These are phyloP conservation scores for Tanypteryx hageni DNA, from an alignment of 2,888 invertebrate species.

Conservation along the genomic window DNA sequence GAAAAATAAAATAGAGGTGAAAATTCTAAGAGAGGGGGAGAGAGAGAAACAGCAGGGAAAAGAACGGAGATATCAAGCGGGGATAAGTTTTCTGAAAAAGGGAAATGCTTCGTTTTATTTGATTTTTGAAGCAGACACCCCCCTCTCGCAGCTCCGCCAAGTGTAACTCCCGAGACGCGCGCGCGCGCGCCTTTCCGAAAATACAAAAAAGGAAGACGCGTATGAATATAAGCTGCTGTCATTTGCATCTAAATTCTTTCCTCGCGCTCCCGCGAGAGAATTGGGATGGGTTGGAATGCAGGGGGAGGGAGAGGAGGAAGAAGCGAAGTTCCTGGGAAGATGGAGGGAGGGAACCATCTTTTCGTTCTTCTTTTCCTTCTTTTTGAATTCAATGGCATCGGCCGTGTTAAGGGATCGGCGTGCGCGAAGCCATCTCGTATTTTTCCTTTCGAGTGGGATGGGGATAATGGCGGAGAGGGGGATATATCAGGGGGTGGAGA, in stretches of 20 bases:
- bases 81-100: background rate
- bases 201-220: background rate
- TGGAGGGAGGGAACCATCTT: background rate
- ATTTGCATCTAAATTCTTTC: conserved; percentile 17
- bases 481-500: background rate
- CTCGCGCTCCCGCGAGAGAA: background rate
- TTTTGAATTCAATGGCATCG: background rate
- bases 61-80: background rate
- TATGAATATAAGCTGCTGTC: conserved; percentile 22
- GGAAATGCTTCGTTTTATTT: background rate
- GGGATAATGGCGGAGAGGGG: too few species aligned
- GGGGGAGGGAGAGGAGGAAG: background rate
- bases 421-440: too few species aligned
- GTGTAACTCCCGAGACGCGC: background rate
- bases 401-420: background rate
- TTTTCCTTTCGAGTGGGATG: too few species aligned
- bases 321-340: background rate
- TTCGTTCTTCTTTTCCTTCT: background rate
- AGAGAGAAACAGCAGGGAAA: background rate
- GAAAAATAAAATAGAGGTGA: background rate
- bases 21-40: background rate
- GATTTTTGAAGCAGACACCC: background rate
- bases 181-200: too few species aligned
- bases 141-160: background rate
- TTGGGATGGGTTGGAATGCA: background rate